phyloP scores from a whole-genome alignment of 2,113 vertebrate species.

The Sisor rabdophorus region DNA sequence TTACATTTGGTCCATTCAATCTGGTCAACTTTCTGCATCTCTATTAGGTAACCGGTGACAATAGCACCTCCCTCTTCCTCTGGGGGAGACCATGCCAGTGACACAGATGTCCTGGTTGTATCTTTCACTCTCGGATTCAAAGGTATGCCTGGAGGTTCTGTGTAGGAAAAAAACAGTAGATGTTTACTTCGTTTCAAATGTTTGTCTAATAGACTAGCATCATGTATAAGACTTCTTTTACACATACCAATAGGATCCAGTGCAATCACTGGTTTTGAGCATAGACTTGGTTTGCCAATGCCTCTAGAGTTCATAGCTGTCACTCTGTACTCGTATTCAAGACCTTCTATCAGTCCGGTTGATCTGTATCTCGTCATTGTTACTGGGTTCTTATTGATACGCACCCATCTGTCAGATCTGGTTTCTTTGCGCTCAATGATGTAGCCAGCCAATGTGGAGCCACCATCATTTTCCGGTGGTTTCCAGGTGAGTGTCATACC shows the following conservation, averaged over 20 bases:
- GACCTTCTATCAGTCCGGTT: constrained; percentile 88
- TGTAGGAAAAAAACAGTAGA: constrained; percentile 3
- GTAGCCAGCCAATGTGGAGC: constrained; percentile 86
- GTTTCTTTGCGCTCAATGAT: constrained; percentile 95
- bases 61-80: constrained; percentile 92
- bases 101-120: constrained; percentile 92
- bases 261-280: constrained; percentile 81
- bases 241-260: constrained; percentile 95
- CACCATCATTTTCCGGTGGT: constrained; percentile 85
- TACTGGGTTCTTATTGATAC: constrained; percentile 88
- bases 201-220: background rate
- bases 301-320: constrained; percentile 95
- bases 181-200: background rate
- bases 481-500: constrained; percentile 96
- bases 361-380: constrained; percentile 97
- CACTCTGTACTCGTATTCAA: constrained; percentile 91
- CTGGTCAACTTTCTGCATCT: constrained; percentile 99
- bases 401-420: constrained; percentile 89
- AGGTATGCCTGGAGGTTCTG: constrained; percentile 90
- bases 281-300: constrained; percentile 84
- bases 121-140: constrained; percentile 90
- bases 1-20: constrained; percentile 98
- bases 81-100: constrained; percentile 90
- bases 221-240: constrained; percentile 2
- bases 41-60: constrained; percentile 90